Evolutionary conservation across 2,888 invertebrate species (phyloP).

Genomic region (Aquatica leii): DNA sequence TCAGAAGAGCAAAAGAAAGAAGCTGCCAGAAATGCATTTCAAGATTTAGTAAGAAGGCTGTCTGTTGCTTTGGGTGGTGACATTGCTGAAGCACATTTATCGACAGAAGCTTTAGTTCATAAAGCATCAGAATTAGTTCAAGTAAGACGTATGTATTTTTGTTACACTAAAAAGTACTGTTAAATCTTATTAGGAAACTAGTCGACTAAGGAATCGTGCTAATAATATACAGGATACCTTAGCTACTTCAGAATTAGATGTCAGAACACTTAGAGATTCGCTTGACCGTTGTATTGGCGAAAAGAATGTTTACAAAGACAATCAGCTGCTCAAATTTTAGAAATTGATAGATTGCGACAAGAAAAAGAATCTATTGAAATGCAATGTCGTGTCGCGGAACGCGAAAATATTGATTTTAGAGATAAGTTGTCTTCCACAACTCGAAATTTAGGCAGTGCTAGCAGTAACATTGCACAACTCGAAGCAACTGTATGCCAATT

Average conservation of each 20-base stretch:
- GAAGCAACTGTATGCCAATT: conserved; percentile 73
- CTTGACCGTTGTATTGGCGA: conserved; percentile 72
- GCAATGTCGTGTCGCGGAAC: conserved; percentile 75
- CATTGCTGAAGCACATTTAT: conserved; percentile 72
- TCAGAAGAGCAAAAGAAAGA: conserved; percentile 81
- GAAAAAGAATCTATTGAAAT: conserved; percentile 80
- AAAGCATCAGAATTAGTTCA: conserved; percentile 82
- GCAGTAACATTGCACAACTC: conserved; percentile 74
- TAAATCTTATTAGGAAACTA: conserved; percentile 53
- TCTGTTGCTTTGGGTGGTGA: conserved; percentile 77
- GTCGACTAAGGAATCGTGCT: conserved; percentile 58
- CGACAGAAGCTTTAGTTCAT: conserved; percentile 76
- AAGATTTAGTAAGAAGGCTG: conserved; percentile 77
- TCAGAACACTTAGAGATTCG: conserved; percentile 71
- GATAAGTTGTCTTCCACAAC: conserved; percentile 72
- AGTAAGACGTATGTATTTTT: conserved; percentile 55
- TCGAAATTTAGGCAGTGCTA: conserved; percentile 71
- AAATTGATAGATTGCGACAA: conserved; percentile 76
- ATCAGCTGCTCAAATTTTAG: conserved; percentile 73
- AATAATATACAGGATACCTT: conserved; percentile 68
- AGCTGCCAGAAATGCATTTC: conserved; percentile 69
- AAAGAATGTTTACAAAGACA: conserved; percentile 71
- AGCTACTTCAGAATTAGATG: conserved; percentile 70
- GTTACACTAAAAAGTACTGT: background rate
- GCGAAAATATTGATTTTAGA: conserved; percentile 74